These are phyloP conservation scores for Apis florea DNA, from an alignment of 1,140 invertebrate species.

Conservation along the genomic window DNA sequence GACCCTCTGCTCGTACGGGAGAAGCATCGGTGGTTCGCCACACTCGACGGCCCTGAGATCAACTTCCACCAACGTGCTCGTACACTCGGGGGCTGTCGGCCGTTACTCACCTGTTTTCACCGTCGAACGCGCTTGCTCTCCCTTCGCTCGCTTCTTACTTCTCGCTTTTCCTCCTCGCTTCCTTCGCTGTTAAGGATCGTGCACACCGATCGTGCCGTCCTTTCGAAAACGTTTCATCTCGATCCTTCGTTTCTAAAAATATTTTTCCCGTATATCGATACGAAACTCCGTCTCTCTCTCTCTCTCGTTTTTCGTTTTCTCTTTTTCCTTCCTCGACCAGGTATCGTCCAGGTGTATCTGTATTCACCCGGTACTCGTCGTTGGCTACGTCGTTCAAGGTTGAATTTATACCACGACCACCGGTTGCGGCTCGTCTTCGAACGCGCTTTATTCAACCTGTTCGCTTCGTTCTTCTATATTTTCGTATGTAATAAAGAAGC, in stretches of 20 bases:
- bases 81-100: constrained; percentile 70
- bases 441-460: not conserved
- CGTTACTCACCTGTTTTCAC: constrained; percentile 75
- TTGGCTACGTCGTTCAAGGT: constrained; percentile 16
- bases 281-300: not conserved
- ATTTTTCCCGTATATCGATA: not conserved
- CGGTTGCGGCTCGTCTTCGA: not conserved
- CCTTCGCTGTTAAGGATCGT: constrained; percentile 39
- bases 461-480: constrained; percentile 4
- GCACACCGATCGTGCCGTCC: constrained; percentile 9
- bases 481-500: constrained; percentile 24
- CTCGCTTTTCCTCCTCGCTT: constrained; percentile 33
- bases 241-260: not conserved
- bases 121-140: constrained; percentile 64
- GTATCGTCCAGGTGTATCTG: not conserved
- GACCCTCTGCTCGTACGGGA: constrained; percentile 64
- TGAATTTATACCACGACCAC: constrained; percentile 11
- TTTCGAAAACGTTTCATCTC: not conserved
- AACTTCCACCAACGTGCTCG: constrained; percentile 57
- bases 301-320: not conserved
- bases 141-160: constrained; percentile 49
- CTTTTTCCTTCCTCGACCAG: not conserved
- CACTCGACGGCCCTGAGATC: constrained; percentile 72
- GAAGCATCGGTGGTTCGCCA: constrained; percentile 66
- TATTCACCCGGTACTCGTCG: not conserved